Evolutionary conservation across 2,888 invertebrate species (phyloP).

Genomic region (Eutolmus rufibarbis): DNA sequence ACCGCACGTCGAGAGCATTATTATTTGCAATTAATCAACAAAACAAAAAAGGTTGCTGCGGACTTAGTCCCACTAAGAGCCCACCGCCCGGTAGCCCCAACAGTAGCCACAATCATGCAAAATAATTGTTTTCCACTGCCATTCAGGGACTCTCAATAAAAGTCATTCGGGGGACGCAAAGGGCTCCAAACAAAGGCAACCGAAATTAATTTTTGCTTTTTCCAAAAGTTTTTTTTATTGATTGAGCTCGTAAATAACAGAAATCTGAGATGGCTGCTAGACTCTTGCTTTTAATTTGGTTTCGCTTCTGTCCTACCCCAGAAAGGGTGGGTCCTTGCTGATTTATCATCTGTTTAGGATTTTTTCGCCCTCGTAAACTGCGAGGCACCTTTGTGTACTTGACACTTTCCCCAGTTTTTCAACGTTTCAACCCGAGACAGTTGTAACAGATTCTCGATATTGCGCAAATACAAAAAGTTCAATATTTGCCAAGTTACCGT

Average conservation of each 20-base stretch:
- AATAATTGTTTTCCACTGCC: not conserved
- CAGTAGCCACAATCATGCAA: not conserved
- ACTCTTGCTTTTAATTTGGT: conserved; percentile 8
- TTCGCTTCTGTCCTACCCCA: not conserved
- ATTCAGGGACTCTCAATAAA: not conserved
- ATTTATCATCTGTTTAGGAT: conserved; percentile 23
- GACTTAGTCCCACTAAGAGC: not conserved
- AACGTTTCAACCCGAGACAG: not conserved
- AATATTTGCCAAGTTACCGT: not conserved
- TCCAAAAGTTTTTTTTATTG: conserved; percentile 1
- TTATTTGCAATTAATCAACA: not conserved
- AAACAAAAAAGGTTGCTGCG: not conserved
- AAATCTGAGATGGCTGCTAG: not conserved
- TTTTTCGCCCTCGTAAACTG: not conserved
- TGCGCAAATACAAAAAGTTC: not conserved
- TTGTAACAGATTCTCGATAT: not conserved
- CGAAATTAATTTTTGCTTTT: conserved; percentile 8
- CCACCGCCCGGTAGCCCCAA: not conserved
- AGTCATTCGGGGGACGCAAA: not conserved
- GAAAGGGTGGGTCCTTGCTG: not conserved
- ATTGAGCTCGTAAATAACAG: conserved; percentile 26
- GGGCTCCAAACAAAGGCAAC: not conserved
- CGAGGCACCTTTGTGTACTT: not conserved
- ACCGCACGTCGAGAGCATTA: not conserved
- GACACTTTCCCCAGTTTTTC: conserved; percentile 6